Conservation (phyloP, 2,888 invertebrate genomes). For the Folsomia candida region DNA sequence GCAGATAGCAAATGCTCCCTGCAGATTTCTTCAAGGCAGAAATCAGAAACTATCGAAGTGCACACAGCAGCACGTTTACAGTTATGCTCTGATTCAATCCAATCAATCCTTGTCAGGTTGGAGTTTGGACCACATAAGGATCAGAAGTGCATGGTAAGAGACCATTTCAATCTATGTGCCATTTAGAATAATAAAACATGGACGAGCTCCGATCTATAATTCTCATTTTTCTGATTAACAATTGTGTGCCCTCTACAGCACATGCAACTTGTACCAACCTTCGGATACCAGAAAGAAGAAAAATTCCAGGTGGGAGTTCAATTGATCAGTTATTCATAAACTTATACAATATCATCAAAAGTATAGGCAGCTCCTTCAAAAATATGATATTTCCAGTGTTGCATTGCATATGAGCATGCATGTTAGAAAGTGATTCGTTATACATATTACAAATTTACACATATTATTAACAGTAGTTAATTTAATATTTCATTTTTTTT, state of each 20-base stretch:
- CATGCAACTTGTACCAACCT: background rate
- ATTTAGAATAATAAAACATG: constrained; percentile 10
- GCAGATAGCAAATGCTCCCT: constrained; percentile 35
- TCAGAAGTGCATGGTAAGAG: constrained; percentile 48
- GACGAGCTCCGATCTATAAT: background rate
- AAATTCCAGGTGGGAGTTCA: background rate
- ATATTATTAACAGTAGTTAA: too few relatives aligned
- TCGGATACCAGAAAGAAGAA: background rate
- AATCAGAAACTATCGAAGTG: constrained; percentile 42
- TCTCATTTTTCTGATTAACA: too few relatives aligned
- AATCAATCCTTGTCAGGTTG: constrained; percentile 30
- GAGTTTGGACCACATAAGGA: constrained; percentile 46
- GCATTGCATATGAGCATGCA: too few relatives aligned
- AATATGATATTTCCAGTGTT: too few relatives aligned
- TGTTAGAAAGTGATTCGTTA: too few relatives aligned
- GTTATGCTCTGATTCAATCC: constrained; percentile 44
- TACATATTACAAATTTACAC: too few relatives aligned
- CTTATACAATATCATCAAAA: too few relatives aligned
- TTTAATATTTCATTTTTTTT: too few relatives aligned
- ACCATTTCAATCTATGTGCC: constrained; percentile 41
- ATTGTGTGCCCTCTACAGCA: too few relatives aligned
- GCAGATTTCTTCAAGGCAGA: constrained; percentile 40
- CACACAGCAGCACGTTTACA: constrained; percentile 43
- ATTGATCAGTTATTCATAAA: too few relatives aligned
- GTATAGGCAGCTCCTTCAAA: too few relatives aligned